Conservation (phyloP, 2,888 invertebrate genomes). For the Macaria liturata region DNA sequence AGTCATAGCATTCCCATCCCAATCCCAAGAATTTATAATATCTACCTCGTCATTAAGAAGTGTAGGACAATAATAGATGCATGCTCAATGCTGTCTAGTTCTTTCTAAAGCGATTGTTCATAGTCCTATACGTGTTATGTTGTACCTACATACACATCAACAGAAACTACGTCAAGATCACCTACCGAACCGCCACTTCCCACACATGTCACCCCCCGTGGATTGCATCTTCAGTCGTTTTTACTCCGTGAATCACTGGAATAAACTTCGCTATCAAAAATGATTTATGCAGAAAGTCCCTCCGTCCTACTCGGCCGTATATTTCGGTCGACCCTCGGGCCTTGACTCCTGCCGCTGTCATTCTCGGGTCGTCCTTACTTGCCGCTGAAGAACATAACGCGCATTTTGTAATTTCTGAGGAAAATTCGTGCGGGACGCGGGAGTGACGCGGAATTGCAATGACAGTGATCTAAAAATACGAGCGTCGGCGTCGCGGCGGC, state of each 20-base stretch:
- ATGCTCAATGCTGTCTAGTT: neutral
- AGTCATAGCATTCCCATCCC: too few relatives aligned
- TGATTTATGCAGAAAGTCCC: neutral
- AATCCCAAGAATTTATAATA: too few relatives aligned
- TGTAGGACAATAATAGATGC: neutral
- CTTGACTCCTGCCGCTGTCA: slow-evolving; percentile 10
- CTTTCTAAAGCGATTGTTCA: slow-evolving; percentile 1
- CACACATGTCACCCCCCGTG: slow-evolving; percentile 37
- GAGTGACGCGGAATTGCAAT: slow-evolving; percentile 80
- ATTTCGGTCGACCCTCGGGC: slow-evolving; percentile 44
- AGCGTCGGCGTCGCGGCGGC: slow-evolving; percentile 55
- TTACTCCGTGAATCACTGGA: slow-evolving; percentile 38
- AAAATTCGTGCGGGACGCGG: slow-evolving; percentile 55
- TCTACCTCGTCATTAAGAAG: neutral
- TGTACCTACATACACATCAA: slow-evolving; percentile 6
- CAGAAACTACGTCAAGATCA: slow-evolving; percentile 30
- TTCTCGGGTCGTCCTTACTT: slow-evolving; percentile 68
- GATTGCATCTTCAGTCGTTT: slow-evolving; percentile 31
- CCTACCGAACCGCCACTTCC: slow-evolving; percentile 36
- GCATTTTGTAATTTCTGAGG: slow-evolving; percentile 59
- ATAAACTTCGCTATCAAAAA: slow-evolving; percentile 9
- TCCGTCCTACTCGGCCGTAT: neutral
- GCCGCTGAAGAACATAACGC: slow-evolving; percentile 49
- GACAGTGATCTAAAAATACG: slow-evolving; percentile 81
- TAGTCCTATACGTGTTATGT: neutral